phyloP scores from a whole-genome alignment of 2,888 invertebrate genomes.

The Cancer borealis region DNA sequence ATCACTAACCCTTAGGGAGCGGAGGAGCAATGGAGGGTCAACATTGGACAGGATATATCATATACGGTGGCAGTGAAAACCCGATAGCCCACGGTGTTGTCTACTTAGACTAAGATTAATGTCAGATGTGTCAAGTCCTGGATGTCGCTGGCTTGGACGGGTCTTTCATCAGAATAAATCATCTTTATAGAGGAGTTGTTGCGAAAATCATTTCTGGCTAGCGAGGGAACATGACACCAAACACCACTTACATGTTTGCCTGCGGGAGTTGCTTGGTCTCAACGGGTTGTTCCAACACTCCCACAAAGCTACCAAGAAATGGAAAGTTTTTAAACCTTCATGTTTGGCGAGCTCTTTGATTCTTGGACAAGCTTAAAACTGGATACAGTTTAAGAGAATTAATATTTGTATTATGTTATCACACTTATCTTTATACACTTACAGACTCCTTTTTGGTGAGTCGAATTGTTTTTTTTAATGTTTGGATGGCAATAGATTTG shows the following conservation, averaged over 20 bases:
- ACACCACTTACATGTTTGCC: not conserved
- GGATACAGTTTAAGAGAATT: not conserved
- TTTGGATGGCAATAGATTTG: too few species aligned
- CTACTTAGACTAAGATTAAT: not conserved
- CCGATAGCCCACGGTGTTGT: not conserved
- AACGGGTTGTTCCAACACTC: not conserved
- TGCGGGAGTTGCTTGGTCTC: not conserved
- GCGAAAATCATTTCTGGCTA: not conserved
- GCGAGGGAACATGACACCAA: not conserved
- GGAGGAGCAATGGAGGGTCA: not conserved
- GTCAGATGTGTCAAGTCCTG: not conserved
- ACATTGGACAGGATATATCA: not conserved
- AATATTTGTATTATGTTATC: not conserved
- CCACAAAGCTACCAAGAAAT: not conserved
- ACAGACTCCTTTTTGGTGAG: not conserved
- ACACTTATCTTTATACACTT: not conserved
- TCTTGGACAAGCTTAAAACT: not conserved
- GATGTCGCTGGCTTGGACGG: not conserved
- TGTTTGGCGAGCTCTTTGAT: not conserved
- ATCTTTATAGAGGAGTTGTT: not conserved
- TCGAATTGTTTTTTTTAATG: too few species aligned
- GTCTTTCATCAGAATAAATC: not conserved
- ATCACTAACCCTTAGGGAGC: not conserved
- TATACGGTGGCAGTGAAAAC: slow-evolving; percentile 3
- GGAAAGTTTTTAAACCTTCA: not conserved